A percentile compares a stretch with the other conserved stretches of the same genome.
phyloP scores from a whole-genome alignment of 2,888 invertebrate species.

The Eupithecia abbreviata region DNA sequence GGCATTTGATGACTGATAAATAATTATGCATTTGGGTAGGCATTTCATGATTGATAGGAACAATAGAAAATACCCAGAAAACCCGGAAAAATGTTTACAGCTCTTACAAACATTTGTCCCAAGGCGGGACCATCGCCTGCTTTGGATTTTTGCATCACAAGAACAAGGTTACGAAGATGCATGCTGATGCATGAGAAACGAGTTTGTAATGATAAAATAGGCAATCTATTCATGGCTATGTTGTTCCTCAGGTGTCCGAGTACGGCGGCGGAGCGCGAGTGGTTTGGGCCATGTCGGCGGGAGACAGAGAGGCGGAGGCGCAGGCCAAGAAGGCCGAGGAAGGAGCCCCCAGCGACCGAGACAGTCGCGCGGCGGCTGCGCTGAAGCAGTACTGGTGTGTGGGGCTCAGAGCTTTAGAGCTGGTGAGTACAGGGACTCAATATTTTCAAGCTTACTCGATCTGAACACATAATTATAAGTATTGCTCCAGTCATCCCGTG shows the following conservation, averaged over 20 bases:
- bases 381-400: constrained; percentile 83
- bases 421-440: constrained; percentile 73
- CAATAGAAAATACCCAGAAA: no score
- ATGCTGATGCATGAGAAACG: background rate
- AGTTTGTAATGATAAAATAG: background rate
- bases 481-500: no score
- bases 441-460: no score
- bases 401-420: constrained; percentile 84
- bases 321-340: constrained; percentile 82
- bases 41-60: no score
- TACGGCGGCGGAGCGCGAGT: constrained; percentile 81
- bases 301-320: constrained; percentile 83
- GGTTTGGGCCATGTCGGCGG: constrained; percentile 86
- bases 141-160: background rate
- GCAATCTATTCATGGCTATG: background rate
- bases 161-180: background rate
- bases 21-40: no score
- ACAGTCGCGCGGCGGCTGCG: constrained; percentile 69
- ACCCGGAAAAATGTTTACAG: no score
- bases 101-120: no score
- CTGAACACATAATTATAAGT: no score
- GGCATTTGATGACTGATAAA: no score
- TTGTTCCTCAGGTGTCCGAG: constrained; percentile 67
- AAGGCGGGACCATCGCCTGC: no score
- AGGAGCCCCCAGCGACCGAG: constrained; percentile 65